phyloP scores from a whole-genome alignment of 2,888 invertebrate species.

The Drosophila buzzatii region DNA sequence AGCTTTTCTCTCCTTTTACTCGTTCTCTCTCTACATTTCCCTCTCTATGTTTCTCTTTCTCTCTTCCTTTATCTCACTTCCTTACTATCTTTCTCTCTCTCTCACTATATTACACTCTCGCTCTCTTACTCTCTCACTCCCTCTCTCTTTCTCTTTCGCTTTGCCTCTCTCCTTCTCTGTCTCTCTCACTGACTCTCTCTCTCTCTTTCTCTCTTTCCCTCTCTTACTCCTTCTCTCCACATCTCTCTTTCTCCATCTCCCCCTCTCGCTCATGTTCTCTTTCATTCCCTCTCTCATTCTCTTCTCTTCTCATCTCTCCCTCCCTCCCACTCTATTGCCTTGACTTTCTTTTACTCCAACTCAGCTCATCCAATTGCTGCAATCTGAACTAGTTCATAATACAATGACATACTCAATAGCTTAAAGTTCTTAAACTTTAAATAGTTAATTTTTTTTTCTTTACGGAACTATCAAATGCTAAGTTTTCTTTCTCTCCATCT shows the following conservation, averaged over 20 bases:
- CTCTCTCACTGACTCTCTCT: neutral
- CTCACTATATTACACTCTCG: no score
- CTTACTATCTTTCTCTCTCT: no score
- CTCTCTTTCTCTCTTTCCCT: neutral
- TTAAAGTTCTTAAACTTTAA: neutral
- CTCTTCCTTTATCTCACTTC: no score
- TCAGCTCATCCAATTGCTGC: neutral
- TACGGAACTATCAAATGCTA: neutral
- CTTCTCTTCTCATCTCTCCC: neutral
- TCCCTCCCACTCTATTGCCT: neutral
- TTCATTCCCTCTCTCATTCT: neutral
- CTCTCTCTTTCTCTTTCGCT: neutral
- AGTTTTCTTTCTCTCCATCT: neutral
- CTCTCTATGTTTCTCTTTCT: constrained; percentile 2
- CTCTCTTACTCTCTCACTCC: neutral
- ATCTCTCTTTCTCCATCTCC: no score
- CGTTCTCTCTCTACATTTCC: neutral
- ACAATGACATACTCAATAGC: neutral
- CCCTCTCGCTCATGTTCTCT: neutral
- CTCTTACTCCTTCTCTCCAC: no score
- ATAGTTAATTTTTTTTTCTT: neutral
- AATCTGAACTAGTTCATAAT: neutral
- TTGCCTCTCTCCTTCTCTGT: neutral
- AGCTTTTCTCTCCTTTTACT: neutral
- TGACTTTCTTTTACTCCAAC: neutral